Evolutionary conservation across 2,113 vertebrate species (phyloP).

Genomic region (Gallinago undulata): DNA sequence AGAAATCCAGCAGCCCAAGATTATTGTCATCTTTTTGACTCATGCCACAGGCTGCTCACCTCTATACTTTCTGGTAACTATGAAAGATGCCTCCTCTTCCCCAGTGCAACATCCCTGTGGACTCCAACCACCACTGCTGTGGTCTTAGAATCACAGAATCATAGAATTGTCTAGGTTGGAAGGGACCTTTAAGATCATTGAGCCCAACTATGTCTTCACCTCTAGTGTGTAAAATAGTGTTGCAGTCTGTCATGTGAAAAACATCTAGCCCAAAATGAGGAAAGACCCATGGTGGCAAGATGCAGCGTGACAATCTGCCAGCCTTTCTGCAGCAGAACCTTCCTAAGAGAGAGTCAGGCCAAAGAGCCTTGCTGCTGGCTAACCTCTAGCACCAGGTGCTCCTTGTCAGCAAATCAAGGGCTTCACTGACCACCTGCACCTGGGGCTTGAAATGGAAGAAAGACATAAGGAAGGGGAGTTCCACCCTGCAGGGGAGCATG

Average conservation of each 20-base stretch:
- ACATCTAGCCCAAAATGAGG: not conserved
- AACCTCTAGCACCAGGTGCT: not conserved
- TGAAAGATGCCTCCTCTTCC: not conserved
- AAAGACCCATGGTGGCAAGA: not conserved
- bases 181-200: not conserved
- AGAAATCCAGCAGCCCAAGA: not conserved
- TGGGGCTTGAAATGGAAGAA: not conserved
- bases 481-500: rapidly evolving
- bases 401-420: not conserved
- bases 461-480: rapidly evolving
- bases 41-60: not conserved
- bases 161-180: not conserved
- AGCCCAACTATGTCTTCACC: not conserved
- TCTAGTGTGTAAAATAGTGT: rapidly evolving
- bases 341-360: too few relatives aligned
- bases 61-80: not conserved
- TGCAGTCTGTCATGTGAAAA: rapidly evolving
- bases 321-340: rapidly evolving
- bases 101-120: rapidly evolving
- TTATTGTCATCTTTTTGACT: not conserved
- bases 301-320: rapidly evolving
- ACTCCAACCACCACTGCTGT: rapidly evolving
- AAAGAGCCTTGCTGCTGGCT: rapidly evolving
- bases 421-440: not conserved
- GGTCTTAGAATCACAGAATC: not conserved